Evolutionary conservation across 2,113 vertebrate genomes (phyloP).

Genomic region (Hylia prasina): DNA sequence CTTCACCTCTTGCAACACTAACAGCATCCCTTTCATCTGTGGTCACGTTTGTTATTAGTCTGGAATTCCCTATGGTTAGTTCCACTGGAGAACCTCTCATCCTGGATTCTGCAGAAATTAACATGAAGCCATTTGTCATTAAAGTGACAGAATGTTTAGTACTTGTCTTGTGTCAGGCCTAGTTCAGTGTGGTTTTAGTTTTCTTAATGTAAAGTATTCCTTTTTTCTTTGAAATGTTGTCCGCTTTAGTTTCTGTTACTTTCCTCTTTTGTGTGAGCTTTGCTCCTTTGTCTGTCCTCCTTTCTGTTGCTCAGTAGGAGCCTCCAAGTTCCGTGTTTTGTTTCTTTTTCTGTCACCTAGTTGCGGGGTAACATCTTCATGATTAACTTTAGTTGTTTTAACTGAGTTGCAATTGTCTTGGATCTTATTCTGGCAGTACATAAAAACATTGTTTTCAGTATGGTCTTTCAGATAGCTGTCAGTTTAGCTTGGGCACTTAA

Average conservation of each 20-base stretch:
- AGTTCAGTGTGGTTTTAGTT: background rate
- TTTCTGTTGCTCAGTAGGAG: background rate
- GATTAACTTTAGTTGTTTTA: background rate
- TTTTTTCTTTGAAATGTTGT: background rate
- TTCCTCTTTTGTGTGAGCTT: background rate
- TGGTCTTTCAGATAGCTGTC: background rate
- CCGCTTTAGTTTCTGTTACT: background rate
- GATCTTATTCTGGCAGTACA: background rate
- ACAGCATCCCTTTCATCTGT: background rate
- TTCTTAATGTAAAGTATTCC: background rate
- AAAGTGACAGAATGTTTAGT: background rate
- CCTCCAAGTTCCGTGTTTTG: background rate
- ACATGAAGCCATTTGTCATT: background rate
- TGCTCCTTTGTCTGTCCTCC: background rate
- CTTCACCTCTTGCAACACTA: background rate
- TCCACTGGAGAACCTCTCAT: background rate
- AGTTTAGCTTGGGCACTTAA: background rate
- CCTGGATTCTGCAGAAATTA: background rate
- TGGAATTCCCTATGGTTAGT: background rate
- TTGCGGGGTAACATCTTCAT: background rate
- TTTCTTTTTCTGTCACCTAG: background rate
- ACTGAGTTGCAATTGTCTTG: background rate
- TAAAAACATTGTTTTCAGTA: background rate
- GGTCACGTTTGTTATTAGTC: background rate
- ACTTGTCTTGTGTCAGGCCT: background rate